Percentiles rank a stretch among this genome's conserved stretches.
These are phyloP conservation scores for Amiota minor DNA, from an alignment of 2,888 invertebrate genomes.

Conservation along the genomic window DNA sequence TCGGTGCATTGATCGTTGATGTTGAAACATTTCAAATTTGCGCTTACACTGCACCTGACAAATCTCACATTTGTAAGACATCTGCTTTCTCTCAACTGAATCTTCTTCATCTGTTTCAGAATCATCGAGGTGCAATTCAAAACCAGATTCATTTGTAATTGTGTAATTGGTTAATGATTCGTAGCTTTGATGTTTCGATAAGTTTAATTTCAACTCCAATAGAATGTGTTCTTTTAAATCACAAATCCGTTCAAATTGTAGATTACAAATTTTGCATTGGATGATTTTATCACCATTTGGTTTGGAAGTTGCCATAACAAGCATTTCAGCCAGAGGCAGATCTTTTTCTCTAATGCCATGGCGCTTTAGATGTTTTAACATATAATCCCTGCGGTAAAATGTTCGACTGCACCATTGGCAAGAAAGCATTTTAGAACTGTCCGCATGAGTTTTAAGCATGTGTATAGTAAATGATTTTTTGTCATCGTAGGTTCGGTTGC, in stretches of 20 bases:
- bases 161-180: slow-evolving; percentile 65
- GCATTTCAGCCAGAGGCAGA: slow-evolving; percentile 60
- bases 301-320: slow-evolving; percentile 58
- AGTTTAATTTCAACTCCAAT: slow-evolving; percentile 52
- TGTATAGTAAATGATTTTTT: slow-evolving; percentile 68
- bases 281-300: slow-evolving; percentile 66
- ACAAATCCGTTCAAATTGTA: slow-evolving; percentile 57
- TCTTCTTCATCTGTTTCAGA: slow-evolving; percentile 72
- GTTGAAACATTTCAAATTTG: slow-evolving; percentile 68
- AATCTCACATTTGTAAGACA: slow-evolving; percentile 62
- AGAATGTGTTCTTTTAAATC: slow-evolving; percentile 62
- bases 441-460: slow-evolving; percentile 59
- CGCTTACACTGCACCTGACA: slow-evolving; percentile 66
- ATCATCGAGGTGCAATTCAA: slow-evolving; percentile 70
- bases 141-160: slow-evolving; percentile 69
- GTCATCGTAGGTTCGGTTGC: slow-evolving; percentile 60
- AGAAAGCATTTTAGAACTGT: slow-evolving; percentile 62
- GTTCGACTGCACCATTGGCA: slow-evolving; percentile 69
- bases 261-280: slow-evolving; percentile 64
- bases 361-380: slow-evolving; percentile 64
- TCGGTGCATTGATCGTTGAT: slow-evolving; percentile 67
- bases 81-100: not conserved
- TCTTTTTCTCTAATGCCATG: slow-evolving; percentile 60
- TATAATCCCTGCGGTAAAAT: slow-evolving; percentile 65
- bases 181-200: slow-evolving; percentile 52